Base-by-base conservation (phyloP, 30 jellyfish, hydroid and myxozoan species). In the Aurelia aurita complex sp. Pacific region DNA sequence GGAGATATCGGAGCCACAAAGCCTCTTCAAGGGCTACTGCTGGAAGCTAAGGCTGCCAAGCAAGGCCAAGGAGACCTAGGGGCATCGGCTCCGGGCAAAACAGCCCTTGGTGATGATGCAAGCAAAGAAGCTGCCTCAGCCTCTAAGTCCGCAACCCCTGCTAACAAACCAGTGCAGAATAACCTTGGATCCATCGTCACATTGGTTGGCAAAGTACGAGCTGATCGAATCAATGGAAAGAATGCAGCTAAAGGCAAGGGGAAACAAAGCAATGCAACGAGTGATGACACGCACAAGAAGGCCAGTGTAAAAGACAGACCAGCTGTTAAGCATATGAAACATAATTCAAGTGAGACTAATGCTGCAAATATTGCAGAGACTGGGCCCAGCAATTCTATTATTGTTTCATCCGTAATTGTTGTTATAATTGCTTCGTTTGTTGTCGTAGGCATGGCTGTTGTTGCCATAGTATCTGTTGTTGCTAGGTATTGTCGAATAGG, bases 371-470 rank as follows among this genome's bases (percentile, higher is more conserved):
- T 89, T 59, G 96, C 92, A n/a, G 86, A 81, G 73, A 77, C 89
- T 17, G 98, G 97, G 69, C 97, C 98, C 23, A 89, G 92, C 73
- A 93, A 92, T 51, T 92, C 98, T 16, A 88, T 89, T 32, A 93
- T 89, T 40, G 98, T 89, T 23, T 93, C 98, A 14, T 88, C 98
- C 19, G 97, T 93, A 12, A 89, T 93, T 53, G 97, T 89, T 17
- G 98, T 93, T 2, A 80, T 93, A 32, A 78, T 93, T 52, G 97
- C 98, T 17, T 83, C 98, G 13, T 93, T 93, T 80, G 98, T 93
- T 34, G 97, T 93, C 13, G 97, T 93, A 36, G 98, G 98, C 74
- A 93, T 93, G 98, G 98, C 98, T 33, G 97, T 93, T 52, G 96
- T 93, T 61, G 98, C 98, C 43, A 84, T 93, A 52, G 98, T 93